Conservation (phyloP, 2,888 invertebrate species). For the Isoperla grammatica region DNA sequence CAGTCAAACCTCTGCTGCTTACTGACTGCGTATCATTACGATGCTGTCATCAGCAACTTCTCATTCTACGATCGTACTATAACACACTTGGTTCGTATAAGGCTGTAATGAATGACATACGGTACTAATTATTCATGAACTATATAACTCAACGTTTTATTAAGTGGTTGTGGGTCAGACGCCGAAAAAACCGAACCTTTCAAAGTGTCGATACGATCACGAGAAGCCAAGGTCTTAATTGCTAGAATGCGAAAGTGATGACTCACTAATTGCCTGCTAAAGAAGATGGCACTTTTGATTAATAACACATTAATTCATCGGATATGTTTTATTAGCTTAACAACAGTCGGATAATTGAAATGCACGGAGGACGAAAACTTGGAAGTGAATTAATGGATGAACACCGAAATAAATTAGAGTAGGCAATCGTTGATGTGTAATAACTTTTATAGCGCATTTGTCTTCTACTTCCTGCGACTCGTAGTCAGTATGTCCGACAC, state of each 20-base stretch:
- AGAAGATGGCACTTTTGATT: conserved; percentile 3
- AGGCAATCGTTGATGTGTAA: conserved; percentile 14
- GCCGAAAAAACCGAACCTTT: not conserved
- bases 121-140: too few species aligned
- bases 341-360: not conserved
- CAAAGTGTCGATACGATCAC: conserved; percentile 13
- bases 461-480: not conserved
- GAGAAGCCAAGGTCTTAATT: conserved; percentile 4
- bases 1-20: too few species aligned
- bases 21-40: too few species aligned
- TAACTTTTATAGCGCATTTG: conserved; percentile 10
- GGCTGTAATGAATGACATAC: too few species aligned
- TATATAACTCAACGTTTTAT: too few species aligned
- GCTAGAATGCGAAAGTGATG: conserved; percentile 19
- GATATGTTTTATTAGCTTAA: not conserved
- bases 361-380: not conserved
- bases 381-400: conserved; percentile 6
- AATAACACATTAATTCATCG: conserved; percentile 8
- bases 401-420: not conserved
- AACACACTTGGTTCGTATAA: too few species aligned
- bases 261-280: conserved; percentile 23
- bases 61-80: too few species aligned
- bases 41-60: too few species aligned
- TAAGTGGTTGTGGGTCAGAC: too few species aligned
- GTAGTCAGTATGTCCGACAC: too few species aligned